These are phyloP conservation scores for Ataeniobius toweri DNA, from an alignment of 2,797 vertebrate species.

Conservation along the genomic window DNA sequence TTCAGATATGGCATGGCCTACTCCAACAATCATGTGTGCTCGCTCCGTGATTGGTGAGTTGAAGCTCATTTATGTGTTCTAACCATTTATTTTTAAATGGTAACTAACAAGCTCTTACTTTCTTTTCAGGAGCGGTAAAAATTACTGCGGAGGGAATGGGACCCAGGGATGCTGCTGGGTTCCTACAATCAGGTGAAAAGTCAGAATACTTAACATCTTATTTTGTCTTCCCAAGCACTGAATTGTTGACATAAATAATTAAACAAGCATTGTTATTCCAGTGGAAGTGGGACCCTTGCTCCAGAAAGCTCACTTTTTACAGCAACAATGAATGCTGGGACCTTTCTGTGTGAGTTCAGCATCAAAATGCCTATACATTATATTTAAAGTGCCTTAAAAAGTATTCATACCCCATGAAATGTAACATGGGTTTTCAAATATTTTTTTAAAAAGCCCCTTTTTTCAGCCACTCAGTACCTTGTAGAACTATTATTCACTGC, in stretches of 20 bases:
- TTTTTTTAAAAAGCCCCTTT: too few relatives aligned
- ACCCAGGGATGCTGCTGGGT: constrained; percentile 69
- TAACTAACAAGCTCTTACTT: constrained; percentile 1
- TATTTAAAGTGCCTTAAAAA: not conserved
- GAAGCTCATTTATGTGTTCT: not conserved
- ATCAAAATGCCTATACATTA: not conserved
- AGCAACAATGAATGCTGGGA: constrained; percentile 75
- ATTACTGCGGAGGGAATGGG: constrained; percentile 65
- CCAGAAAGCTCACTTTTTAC: constrained; percentile 83
- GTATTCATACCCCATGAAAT: not conserved
- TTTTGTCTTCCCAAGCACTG: not conserved
- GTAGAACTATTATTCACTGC: not conserved
- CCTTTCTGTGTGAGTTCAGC: constrained; percentile 80
- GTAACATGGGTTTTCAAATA: not conserved
- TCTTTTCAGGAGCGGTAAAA: constrained; percentile 64
- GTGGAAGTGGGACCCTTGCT: constrained; percentile 72
- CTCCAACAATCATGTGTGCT: constrained; percentile 75
- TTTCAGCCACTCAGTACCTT: too few relatives aligned
- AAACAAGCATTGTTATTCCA: constrained; percentile 42
- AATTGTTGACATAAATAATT: not conserved
- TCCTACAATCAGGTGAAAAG: constrained; percentile 81
- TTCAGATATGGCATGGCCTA: constrained; percentile 80
- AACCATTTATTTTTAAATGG: not conserved
- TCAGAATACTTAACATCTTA: not conserved
- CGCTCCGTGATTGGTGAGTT: constrained; percentile 81